Base-by-base conservation (phyloP, 2,888 invertebrate species). In the Tetrapedia diversipes region DNA sequence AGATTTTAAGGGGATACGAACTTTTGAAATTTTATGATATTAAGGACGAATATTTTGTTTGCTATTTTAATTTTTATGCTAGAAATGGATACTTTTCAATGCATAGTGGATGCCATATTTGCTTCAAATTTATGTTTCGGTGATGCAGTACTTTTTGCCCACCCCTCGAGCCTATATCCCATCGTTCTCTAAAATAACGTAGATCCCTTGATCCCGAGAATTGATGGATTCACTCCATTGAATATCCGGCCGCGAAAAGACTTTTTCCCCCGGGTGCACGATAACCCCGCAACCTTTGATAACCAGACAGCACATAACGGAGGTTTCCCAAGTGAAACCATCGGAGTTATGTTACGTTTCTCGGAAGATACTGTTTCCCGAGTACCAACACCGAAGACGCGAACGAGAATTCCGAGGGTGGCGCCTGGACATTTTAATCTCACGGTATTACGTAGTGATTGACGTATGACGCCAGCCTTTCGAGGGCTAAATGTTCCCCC, bases 401-500 rank as follows among this genome's bases (percentile, higher is more conserved):
- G 59, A 74, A 53, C 34, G 43, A 39, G 68, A 34, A 65, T 39
- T 64, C 56, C 51, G 27, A 63, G 61, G 63, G 56, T 51, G 43
- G 41, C 8, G 45, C n/a, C 24, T 27, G 37, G 82, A 77, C 81
- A 78, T 87, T 89, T 87, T 89, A 89, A 89, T 89, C 87, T 86
- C 65, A 65, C 61, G 85, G 86, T 79, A 86, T 89, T 88, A 87
- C 81, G 63, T 76, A 74, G 78, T 89, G 89, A 89, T 89, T 89
- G 89, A 89, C 89, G 86, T 82, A 81, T 84, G 83, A 84, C 84
- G 79, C 77, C 69, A 68, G 76, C 65, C 56, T 76, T 65, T 51
- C 54, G 43, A 57, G 71, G 76, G 76, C 59, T 71, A 53, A 67
- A 65, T 27, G 47, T 53, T 79, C 69, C 79, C n/a, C 81, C 79